A percentile compares a stretch with the other conserved stretches of the same genome.
Conservation (phyloP, 2,888 invertebrate genomes). For the Agrilus mali region DNA sequence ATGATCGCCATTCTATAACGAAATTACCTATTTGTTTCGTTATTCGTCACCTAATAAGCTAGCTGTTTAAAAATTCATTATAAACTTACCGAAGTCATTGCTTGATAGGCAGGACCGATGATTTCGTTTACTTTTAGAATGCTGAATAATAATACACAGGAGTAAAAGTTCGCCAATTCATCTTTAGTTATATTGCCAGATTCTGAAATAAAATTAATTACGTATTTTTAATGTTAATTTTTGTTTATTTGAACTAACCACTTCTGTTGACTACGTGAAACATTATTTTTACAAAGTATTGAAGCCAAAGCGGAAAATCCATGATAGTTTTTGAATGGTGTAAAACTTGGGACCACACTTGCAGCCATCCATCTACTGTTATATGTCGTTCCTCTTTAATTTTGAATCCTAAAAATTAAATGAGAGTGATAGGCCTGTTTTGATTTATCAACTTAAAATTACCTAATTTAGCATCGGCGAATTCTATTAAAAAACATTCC, state of each 20-base stretch:
- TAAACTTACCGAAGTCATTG: constrained; percentile 58
- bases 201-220: constrained; percentile 31
- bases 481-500: constrained; percentile 50
- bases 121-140: constrained; percentile 49
- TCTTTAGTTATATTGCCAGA: constrained; percentile 53
- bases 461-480: constrained; percentile 43
- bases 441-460: constrained; percentile 10
- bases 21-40: constrained; percentile 8
- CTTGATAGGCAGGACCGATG: constrained; percentile 53
- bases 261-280: constrained; percentile 58
- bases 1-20: constrained; percentile 54
- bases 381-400: constrained; percentile 36
- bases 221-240: not conserved
- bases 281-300: constrained; percentile 58
- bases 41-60: not conserved
- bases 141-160: constrained; percentile 54
- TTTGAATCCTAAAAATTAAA: constrained; percentile 25
- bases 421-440: not conserved
- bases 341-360: constrained; percentile 51
- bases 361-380: constrained; percentile 56
- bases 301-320: constrained; percentile 60
- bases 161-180: constrained; percentile 56
- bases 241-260: constrained; percentile 34
- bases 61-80: not conserved
- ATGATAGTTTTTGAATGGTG: constrained; percentile 39